Percentiles rank a stretch among this genome's conserved stretches.
Conservation (phyloP, 2,113 vertebrate genomes). For the Oxygymnocypris stewartii region DNA sequence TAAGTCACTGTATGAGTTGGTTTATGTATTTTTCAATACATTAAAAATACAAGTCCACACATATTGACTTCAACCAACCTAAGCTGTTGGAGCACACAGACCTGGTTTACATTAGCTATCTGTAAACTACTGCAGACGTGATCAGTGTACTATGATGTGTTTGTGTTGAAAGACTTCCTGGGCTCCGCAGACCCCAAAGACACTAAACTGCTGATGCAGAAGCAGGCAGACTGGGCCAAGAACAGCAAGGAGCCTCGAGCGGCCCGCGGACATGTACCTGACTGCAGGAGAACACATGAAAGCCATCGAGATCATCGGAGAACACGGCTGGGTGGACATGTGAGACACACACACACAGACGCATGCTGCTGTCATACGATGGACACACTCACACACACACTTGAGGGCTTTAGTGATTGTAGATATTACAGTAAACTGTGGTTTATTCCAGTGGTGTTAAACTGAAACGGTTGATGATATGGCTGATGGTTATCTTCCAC, state of each 20-base stretch:
- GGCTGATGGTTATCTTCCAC: too few relatives aligned
- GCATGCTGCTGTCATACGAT: too few relatives aligned
- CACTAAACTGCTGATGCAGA: conserved; percentile 91
- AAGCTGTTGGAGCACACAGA: too few relatives aligned
- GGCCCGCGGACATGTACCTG: conserved; percentile 97
- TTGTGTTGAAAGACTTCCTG: conserved; percentile 86
- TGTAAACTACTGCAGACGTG: neutral
- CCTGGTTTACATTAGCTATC: too few relatives aligned
- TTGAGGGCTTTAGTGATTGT: neutral
- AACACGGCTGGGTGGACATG: conserved; percentile 91
- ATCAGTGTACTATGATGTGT: neutral
- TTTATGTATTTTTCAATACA: too few relatives aligned
- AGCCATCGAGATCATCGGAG: conserved; percentile 92
- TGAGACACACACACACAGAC: conserved; percentile 67
- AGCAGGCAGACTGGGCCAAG: conserved; percentile 97
- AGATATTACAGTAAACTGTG: neutral
- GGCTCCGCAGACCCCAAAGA: conserved; percentile 90
- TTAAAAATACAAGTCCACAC: too few relatives aligned
- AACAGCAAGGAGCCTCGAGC: conserved; percentile 90
- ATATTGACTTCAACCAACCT: too few relatives aligned
- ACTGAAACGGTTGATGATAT: too few relatives aligned
- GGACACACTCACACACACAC: too few relatives aligned
- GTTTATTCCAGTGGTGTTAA: too few relatives aligned
- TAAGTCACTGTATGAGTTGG: too few relatives aligned
- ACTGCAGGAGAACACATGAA: conserved; percentile 93